Base-by-base conservation (phyloP, 2,113 vertebrate genomes). In the Riparia riparia region DNA sequence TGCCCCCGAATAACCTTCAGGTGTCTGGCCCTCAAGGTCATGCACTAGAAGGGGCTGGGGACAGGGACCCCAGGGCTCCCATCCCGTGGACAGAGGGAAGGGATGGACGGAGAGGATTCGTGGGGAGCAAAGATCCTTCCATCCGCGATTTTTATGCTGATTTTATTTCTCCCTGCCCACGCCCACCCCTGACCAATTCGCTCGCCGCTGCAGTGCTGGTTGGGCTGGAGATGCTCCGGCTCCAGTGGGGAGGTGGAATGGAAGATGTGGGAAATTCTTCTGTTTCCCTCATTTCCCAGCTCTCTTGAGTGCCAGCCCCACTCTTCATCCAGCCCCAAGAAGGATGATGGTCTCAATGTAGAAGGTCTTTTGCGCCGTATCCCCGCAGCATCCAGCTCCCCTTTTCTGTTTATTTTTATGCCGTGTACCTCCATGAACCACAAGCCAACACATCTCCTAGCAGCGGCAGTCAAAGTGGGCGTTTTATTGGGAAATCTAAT, bases 1-100 rank as follows among this genome's bases (percentile, higher is more conserved):
- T 96, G 95, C 85, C 95, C 95, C 88, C 18, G 0, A 83, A 74
- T 93, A 94, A 96, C 96, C 95, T 95, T 85, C 90, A 82, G 91
- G 85, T 8, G 0, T 92, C 96, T 93, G 90, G 82, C 32, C 42
- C 76, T 60, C 92, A 82, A 97, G 96, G 96, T 93, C 64, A 0
- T 3, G 14, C 0, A 0, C n/a, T 24, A 45, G 66, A 80, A 90
- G 42, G 56, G 69, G 17, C 12, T 0, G 1, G 13, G 57, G 73
- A 34, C 37, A 64, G 44, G 71, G 89, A 89, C 65, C 61, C 37
- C 3, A 0, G 3, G 25, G 53, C 39, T 11, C 41, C 60, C 37
- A 4, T 8, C 2, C 10, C 1, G 1, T 1, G 1, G 54, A 45
- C n/a, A 72, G 37, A 31, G 51, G 39, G 24, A 66, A 44, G 34